phyloP scores from a whole-genome alignment of 2,797 vertebrate genomes.

The Sitta carolinensis region DNA sequence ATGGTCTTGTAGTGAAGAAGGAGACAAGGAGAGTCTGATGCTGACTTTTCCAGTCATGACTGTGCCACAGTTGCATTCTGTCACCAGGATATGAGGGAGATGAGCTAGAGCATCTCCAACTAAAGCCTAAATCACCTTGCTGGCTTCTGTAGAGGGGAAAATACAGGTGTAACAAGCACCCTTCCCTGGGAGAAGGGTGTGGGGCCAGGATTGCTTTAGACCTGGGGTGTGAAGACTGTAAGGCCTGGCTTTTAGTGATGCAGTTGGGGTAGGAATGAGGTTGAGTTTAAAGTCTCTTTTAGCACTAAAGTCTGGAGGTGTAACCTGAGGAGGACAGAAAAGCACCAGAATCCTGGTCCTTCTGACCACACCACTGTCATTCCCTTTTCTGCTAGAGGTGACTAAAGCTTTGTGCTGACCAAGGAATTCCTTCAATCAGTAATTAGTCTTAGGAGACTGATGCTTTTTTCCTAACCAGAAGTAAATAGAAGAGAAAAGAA shows the following conservation, averaged over 20 bases:
- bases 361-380: fast-evolving
- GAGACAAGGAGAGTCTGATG: background rate
- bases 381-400: background rate
- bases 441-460: background rate
- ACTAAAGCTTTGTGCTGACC: background rate
- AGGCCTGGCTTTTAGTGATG: background rate
- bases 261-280: background rate
- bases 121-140: background rate
- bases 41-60: background rate
- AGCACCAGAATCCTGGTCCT: background rate
- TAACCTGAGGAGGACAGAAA: background rate
- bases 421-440: background rate
- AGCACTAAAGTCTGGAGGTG: background rate
- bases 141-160: background rate
- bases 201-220: background rate
- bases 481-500: background rate
- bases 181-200: background rate
- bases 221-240: background rate
- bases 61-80: background rate
- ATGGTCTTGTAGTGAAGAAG: background rate
- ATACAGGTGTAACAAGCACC: background rate
- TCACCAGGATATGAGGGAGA: background rate
- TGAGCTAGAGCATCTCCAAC: background rate
- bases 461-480: background rate
- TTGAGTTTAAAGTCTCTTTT: background rate